These are phyloP conservation scores for Megaleporinus macrocephalus DNA, from an alignment of 2,113 vertebrate species.

Conservation along the genomic window DNA sequence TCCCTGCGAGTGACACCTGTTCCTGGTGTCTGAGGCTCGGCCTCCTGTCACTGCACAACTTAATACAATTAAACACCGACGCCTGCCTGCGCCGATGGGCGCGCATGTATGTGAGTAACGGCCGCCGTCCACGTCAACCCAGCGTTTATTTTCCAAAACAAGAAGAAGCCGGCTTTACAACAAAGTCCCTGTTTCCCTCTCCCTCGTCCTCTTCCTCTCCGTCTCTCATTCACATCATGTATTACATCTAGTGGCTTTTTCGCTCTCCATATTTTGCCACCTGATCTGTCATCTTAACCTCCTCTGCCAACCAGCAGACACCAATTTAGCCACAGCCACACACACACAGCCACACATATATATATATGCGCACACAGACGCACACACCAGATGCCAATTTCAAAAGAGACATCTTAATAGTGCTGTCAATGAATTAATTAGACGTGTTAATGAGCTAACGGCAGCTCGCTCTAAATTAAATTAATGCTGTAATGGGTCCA, in stretches of 20 bases:
- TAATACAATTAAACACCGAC: slow-evolving; percentile 45
- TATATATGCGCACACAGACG: slow-evolving; percentile 47
- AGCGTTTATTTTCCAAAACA: neutral
- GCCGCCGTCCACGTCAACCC: neutral
- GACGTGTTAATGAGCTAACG: slow-evolving; percentile 99
- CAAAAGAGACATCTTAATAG: slow-evolving; percentile 99
- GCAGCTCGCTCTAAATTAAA: slow-evolving; percentile 99
- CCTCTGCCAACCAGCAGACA: slow-evolving; percentile 46
- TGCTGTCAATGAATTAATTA: slow-evolving; percentile 99
- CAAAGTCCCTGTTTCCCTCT: slow-evolving; percentile 50
- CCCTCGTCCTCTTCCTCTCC: slow-evolving; percentile 25
- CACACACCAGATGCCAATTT: slow-evolving; percentile 91
- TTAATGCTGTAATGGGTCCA: slow-evolving; percentile 99
- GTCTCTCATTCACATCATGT: neutral
- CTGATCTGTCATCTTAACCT: slow-evolving; percentile 54
- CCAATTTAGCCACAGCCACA: slow-evolving; percentile 68
- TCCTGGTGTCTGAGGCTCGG: slow-evolving; percentile 39
- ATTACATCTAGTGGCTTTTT: slow-evolving; percentile 20
- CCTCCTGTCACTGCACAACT: slow-evolving; percentile 51
- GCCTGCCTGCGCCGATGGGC: neutral
- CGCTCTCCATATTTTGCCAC: slow-evolving; percentile 55
- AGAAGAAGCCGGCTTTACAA: neutral
- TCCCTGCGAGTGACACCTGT: slow-evolving; percentile 58
- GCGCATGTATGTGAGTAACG: neutral
- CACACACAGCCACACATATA: slow-evolving; percentile 50